phyloP scores from a whole-genome alignment of 1,140 invertebrate genomes.

The Listronotus oregonensis region DNA sequence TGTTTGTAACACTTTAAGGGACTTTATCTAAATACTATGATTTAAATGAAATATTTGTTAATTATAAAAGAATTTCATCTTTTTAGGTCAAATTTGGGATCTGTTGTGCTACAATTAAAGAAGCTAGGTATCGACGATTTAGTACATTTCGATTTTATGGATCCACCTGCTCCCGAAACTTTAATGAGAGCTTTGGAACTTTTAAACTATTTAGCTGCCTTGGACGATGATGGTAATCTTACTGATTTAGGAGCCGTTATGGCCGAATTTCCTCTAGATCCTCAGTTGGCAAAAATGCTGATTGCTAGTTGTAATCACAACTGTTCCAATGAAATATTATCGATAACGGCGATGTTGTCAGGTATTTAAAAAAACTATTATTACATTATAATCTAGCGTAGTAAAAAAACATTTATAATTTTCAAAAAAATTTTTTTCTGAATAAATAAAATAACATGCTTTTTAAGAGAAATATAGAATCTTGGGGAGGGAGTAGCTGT shows the following conservation, averaged over 20 bases:
- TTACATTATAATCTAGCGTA: no score
- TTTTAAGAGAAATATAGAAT: no score
- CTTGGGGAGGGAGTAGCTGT: no score
- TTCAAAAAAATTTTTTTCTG: no score
- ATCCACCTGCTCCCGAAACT: slow-evolving; percentile 99
- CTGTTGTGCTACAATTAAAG: slow-evolving; percentile 97
- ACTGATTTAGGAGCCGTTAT: slow-evolving; percentile 97
- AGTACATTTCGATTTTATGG: slow-evolving; percentile 99
- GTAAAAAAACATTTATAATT: no score
- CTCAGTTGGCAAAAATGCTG: slow-evolving; percentile 98
- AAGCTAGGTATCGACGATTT: slow-evolving; percentile 99
- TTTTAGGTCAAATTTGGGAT: slow-evolving; percentile 83
- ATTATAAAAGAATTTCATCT: no score
- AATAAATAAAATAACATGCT: no score
- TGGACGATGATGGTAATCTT: slow-evolving; percentile 96
- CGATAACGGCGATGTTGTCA: slow-evolving; percentile 98
- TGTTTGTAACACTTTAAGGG: no score
- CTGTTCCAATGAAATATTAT: slow-evolving; percentile 99
- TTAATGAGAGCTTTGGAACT: slow-evolving; percentile 98
- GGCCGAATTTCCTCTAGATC: slow-evolving; percentile 99
- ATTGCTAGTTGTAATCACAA: slow-evolving; percentile 96
- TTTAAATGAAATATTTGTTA: no score
- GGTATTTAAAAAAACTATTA: slow-evolving; percentile 66
- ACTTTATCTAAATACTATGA: no score
- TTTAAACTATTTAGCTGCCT: slow-evolving; percentile 94